phyloP scores from a whole-genome alignment of 2,797 vertebrate genomes.

The Dicrostonyx torquatus region DNA sequence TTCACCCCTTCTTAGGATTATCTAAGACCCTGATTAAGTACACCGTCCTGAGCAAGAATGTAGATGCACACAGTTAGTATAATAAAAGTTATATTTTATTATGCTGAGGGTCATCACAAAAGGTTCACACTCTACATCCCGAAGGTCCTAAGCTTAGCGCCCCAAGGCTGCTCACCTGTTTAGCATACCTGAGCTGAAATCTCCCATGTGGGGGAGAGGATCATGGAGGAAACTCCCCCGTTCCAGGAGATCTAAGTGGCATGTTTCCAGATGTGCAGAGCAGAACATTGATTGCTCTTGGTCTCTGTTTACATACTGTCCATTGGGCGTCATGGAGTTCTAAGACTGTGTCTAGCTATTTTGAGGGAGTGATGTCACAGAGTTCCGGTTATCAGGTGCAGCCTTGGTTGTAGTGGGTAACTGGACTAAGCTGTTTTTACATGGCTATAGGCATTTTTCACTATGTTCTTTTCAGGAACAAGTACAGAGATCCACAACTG shows the following conservation, averaged over 20 bases:
- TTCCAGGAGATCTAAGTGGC: background rate
- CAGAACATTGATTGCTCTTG: background rate
- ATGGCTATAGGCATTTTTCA: background rate
- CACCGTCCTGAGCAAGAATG: background rate
- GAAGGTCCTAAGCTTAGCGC: background rate
- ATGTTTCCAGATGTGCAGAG: background rate
- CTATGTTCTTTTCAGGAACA: background rate
- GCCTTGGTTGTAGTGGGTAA: background rate
- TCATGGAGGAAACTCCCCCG: background rate
- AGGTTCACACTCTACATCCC: background rate
- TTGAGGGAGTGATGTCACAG: background rate
- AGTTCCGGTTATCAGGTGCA: background rate
- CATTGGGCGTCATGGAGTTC: background rate
- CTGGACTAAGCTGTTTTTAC: background rate
- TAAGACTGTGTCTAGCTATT: background rate
- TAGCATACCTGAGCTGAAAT: background rate
- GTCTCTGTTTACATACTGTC: background rate
- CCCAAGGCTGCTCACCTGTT: background rate
- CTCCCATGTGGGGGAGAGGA: background rate
- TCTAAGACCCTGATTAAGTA: background rate
- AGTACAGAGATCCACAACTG: background rate
- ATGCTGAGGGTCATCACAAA: background rate
- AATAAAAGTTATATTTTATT: background rate
- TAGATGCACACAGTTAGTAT: background rate
- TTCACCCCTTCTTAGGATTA: background rate